Evolutionary conservation across 2,888 invertebrate species (phyloP).

Genomic region (Adineta ricciae): DNA sequence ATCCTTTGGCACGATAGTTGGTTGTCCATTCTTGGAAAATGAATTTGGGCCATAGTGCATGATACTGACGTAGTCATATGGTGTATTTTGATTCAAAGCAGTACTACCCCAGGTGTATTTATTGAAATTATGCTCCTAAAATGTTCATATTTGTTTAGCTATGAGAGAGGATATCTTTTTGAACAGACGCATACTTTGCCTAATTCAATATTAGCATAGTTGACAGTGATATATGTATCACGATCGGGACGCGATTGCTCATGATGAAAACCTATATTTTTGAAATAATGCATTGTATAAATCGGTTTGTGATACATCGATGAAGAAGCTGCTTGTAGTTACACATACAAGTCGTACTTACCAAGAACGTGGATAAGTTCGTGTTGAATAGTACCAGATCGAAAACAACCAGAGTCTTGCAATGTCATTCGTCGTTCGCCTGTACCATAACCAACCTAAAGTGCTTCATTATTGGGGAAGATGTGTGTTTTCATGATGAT

Average conservation of each 20-base stretch:
- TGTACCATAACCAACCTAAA: constrained; percentile 61
- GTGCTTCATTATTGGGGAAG: background rate
- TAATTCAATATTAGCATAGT: background rate
- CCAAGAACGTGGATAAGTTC: constrained; percentile 33
- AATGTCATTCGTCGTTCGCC: constrained; percentile 65
- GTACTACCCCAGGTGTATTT: constrained; percentile 43
- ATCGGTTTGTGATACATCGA: no score
- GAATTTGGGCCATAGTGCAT: constrained; percentile 63
- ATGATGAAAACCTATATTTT: constrained; percentile 24
- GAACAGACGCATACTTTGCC: background rate
- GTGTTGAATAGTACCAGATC: constrained; percentile 29
- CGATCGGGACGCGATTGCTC: constrained; percentile 34
- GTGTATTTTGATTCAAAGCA: constrained; percentile 54
- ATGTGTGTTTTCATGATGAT: background rate
- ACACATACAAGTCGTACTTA: background rate
- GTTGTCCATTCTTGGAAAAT: constrained; percentile 52
- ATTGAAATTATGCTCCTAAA: constrained; percentile 53
- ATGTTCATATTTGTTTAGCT: constrained; percentile 39
- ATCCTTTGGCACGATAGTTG: constrained; percentile 52
- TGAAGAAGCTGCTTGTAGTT: no score
- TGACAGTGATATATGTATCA: constrained; percentile 24
- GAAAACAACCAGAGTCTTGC: constrained; percentile 41
- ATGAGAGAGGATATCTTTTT: background rate
- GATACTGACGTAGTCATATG: constrained; percentile 67
- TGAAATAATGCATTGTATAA: no score